These are phyloP conservation scores for Chiloscyllium plagiosum DNA, from an alignment of 2,113 vertebrate genomes.

Conservation along the genomic window DNA sequence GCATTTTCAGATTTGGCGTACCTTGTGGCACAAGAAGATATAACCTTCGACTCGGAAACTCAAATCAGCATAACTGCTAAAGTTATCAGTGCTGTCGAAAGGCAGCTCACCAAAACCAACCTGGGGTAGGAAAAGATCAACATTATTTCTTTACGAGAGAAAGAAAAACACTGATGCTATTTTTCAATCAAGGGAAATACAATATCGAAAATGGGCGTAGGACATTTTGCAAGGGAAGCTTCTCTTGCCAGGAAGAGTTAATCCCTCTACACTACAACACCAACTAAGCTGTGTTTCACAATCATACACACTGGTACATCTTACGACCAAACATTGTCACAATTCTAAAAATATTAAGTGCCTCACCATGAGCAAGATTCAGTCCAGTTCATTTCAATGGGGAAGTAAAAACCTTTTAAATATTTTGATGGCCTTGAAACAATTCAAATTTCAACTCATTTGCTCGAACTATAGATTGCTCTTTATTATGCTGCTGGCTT, in stretches of 20 bases:
- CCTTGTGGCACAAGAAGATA: slow-evolving; percentile 90
- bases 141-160: not conserved
- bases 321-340: too few relatives aligned
- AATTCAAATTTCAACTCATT: too few relatives aligned
- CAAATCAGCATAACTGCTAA: slow-evolving; percentile 79
- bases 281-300: too few relatives aligned
- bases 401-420: too few relatives aligned
- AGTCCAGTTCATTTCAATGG: too few relatives aligned
- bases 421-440: too few relatives aligned
- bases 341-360: too few relatives aligned
- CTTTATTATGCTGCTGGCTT: too few relatives aligned
- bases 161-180: not conserved
- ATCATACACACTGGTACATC: too few relatives aligned
- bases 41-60: slow-evolving; percentile 79
- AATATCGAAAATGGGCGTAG: not conserved
- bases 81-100: slow-evolving; percentile 74
- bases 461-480: too few relatives aligned
- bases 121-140: slow-evolving; percentile 48
- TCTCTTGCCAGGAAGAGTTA: not conserved
- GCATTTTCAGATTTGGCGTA: not conserved
- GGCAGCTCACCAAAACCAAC: slow-evolving; percentile 89
- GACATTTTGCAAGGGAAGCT: not conserved
- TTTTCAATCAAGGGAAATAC: not conserved
- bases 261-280: too few relatives aligned
- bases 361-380: too few relatives aligned